Conservation (phyloP, 30 jellyfish, hydroid and myxozoan species). For the Nemopilema nomurai region DNA sequence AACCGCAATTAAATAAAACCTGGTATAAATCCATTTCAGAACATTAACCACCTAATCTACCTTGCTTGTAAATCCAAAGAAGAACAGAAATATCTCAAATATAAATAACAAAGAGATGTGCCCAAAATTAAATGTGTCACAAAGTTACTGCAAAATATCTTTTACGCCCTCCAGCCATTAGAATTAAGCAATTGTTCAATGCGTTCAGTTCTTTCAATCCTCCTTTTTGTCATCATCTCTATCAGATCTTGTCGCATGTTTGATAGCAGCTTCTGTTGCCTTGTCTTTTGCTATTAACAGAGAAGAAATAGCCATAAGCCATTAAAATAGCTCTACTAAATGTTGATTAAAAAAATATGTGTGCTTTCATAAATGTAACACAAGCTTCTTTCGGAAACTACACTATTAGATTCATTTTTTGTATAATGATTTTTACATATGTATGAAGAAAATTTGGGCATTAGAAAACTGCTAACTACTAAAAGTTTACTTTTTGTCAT, state of each 20-base stretch:
- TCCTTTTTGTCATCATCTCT: constrained; percentile 78
- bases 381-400: no score
- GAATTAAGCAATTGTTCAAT: constrained; percentile 39
- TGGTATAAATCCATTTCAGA: neutral
- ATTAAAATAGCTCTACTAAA: no score
- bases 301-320: neutral
- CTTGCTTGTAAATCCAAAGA: neutral
- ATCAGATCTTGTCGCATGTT: constrained; percentile 75
- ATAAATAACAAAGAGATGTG: neutral
- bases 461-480: no score
- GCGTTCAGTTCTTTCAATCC: constrained; percentile 62
- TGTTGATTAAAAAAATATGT: no score
- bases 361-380: no score
- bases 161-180: constrained; percentile 16
- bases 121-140: constrained; percentile 10
- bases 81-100: constrained; percentile 3
- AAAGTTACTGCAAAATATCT: constrained; percentile 18
- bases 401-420: no score
- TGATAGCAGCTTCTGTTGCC: constrained; percentile 96
- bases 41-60: no score
- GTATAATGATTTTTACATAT: no score
- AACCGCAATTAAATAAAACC: neutral
- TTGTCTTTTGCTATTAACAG: constrained; percentile 76
- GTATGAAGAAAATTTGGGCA: neutral
- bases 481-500: no score